Evolutionary conservation across 2,113 vertebrate species (phyloP).

Genomic region (Ictidomys tridecemlineatus): DNA sequence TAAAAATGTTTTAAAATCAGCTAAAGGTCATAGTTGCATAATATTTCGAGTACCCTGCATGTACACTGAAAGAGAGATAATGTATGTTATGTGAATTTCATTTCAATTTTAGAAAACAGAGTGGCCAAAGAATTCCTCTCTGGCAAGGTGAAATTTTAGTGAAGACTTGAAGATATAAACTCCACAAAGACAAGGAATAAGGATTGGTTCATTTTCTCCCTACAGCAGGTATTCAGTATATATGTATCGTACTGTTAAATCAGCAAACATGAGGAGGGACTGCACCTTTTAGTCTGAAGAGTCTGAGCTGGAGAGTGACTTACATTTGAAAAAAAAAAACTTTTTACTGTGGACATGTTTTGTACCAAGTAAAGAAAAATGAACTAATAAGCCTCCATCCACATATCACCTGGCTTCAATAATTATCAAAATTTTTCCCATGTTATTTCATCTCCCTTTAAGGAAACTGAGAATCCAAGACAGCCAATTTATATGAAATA

Average conservation of each 20-base stretch:
- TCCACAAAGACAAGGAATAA: neutral
- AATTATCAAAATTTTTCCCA: neutral
- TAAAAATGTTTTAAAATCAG: neutral
- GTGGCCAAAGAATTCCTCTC: neutral
- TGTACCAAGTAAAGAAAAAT: neutral
- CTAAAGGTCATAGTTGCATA: neutral
- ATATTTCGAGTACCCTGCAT: neutral
- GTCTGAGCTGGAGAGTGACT: neutral
- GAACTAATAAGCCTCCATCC: neutral
- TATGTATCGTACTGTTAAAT: neutral
- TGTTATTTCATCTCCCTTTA: neutral
- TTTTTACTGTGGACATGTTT: neutral
- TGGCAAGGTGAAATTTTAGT: neutral
- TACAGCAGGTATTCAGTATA: neutral
- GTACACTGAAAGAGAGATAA: neutral
- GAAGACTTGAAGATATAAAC: neutral
- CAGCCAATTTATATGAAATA: neutral
- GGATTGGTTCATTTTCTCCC: neutral
- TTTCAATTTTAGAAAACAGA: neutral
- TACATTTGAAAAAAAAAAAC: neutral
- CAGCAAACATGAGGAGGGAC: neutral
- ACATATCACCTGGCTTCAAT: neutral
- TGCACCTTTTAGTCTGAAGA: neutral
- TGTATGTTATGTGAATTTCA: neutral
- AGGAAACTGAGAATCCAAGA: neutral